Percentiles rank a stretch among this genome's conserved stretches.
Evolutionary conservation across 2,888 invertebrate genomes (phyloP).

Genomic region (Drosophila antonietae): DNA sequence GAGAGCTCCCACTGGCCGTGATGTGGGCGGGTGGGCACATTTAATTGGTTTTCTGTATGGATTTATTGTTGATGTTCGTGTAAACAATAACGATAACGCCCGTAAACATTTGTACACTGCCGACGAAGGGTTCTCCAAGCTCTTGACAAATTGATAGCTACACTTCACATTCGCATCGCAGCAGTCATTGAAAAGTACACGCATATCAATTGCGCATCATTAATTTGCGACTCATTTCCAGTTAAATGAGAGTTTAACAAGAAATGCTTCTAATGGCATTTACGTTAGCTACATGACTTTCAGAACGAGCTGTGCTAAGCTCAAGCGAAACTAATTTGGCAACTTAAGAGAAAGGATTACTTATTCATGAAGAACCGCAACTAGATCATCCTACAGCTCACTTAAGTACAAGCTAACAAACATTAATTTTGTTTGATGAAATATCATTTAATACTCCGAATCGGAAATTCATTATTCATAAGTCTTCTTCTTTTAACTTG

Average conservation of each 20-base stretch:
- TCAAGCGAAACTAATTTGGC: constrained; percentile 1
- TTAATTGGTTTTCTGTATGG: constrained; percentile 55
- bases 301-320: constrained; percentile 6
- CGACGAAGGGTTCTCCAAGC: constrained; percentile 12
- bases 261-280: constrained; percentile 7
- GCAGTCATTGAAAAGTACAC: constrained; percentile 23
- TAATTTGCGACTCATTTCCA: constrained; percentile 20
- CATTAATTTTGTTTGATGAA: neutral
- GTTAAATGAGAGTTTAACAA: neutral
- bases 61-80: constrained; percentile 64
- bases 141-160: constrained; percentile 16
- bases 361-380: neutral
- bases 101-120: constrained; percentile 56
- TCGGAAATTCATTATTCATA: neutral
- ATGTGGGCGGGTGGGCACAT: constrained; percentile 11
- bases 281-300: constrained; percentile 25
- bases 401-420: no score
- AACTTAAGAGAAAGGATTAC: neutral
- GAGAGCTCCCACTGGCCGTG: neutral
- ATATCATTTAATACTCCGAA: no score
- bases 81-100: constrained; percentile 69
- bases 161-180: constrained; percentile 22
- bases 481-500: neutral
- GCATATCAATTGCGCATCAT: constrained; percentile 11
- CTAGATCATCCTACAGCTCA: neutral